Evolutionary conservation across 2,113 vertebrate genomes (phyloP), one percentile per base, ranked within the genome.

Genomic region (Grallaria varia): DNA sequence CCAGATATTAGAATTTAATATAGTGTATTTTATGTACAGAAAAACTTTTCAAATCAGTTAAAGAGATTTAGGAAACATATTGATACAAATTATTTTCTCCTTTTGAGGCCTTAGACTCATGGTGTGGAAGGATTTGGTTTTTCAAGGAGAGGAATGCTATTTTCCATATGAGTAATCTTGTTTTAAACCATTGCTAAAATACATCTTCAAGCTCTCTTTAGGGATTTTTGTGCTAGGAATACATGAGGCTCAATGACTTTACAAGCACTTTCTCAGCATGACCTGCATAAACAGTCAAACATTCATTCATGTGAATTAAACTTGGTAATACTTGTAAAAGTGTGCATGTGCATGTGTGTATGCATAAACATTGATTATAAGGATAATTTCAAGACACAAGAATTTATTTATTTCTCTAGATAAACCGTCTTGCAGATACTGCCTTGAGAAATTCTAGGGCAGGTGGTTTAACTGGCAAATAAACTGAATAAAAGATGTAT

Each of bases 11-110:
- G 56, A 68, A 78, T 89, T 84, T 74, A 84, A 74, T 81, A 59
- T 27, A 58, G 40, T 69, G 40, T 37, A 40, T 86, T 77, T 90
- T 71, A 78, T 81, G 64, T 95, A 84, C 66, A 86, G 64, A 78
- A 94, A 92, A 90, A 90, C 31, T 89, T 94, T 86, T 90, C 14
- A 59, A 88, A 56, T 92, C 55, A 62, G 73, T 92, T 81, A 52
- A 78, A 88, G 82, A 88, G 56, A 78, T 92, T 78, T 84, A 92
- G 40, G 84, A 90, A 89, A 58, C 12, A 23, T 84, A 91, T 6
- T 76, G 52, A 75, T 81, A 58, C 10, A 53, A 87, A 73, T 93
- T 58, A 44, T 80, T 89, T 92, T 87, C 49, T 80, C 30, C 30
- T 89, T 89, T 82, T 75, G 58, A 92, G 44, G 33, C 42, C 58